Evolutionary conservation across 2,113 vertebrate species (phyloP), one percentile per base, ranked within the genome.

Genomic region (Amphilophus citrinellus): DNA sequence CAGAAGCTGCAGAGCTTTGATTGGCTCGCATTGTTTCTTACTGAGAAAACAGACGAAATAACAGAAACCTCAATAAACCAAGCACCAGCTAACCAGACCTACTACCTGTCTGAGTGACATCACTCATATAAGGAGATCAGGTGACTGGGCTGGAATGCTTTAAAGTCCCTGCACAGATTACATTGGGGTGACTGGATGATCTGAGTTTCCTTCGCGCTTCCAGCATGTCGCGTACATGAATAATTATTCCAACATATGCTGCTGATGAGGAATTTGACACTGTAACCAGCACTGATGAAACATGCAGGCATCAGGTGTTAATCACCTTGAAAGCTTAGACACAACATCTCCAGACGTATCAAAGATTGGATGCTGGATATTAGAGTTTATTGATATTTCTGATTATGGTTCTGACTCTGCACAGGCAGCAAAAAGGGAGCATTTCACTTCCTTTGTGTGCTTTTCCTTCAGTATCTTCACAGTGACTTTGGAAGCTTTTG

Each of bases 341-440:
- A 47, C 5, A 14, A 6, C 13, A 14, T 47, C 44, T 47, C 20
- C n/a, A 22, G 11, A 22, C 8, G 18, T 9, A 8, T 37, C 79
- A 76, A 6, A 37, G 9, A 61, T 24, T 35, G 22, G 44, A 1
- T 8, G n/a, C 35, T 9, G 57, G 2, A 80, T 80, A 59, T 85
- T 50, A 83, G 57, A 76, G 57, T 62, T 39, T 27, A 80, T 81
- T 14, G 73, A 81, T 24, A 59, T 59, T 59, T 76, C 71, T 18
- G 61, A 83, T 80, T n/a, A n/a, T 57, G 53, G 20, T 17, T n/a
- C 53, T 57, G 20, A 10, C 53, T 53, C 50, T 53, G 50, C 56
- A 47, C 5, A 15, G 44, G 6, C 17, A 13, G 57, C 3, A 59
- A 57, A 57, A n/a, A n/a, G 8, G n/a, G 10, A 24, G 22, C 11